Evolutionary conservation across 2,888 invertebrate species (phyloP), one percentile per base, ranked within the genome.

Genomic region (Meiosimyza platycephala): DNA sequence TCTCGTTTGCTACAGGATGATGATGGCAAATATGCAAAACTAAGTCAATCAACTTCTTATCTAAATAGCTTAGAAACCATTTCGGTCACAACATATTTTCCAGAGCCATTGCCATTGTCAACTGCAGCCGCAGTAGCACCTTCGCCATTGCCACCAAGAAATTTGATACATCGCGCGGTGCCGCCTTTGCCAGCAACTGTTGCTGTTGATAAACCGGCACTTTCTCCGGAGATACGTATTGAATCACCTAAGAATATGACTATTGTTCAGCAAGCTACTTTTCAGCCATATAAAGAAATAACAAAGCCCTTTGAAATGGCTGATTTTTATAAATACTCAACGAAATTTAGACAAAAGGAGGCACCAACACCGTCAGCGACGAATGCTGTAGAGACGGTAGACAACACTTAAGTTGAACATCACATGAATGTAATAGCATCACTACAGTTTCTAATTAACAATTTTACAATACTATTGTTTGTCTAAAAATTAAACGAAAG

Each of bases 221-320:
- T 74, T 3, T 64, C 83, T 6, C 82, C 83, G 28, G 90, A 79
- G 87, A 85, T 92, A 66, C 90, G 92, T 28, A 88, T 92, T 75
- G 94, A 94, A 80, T 93, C 94, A 7, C 94, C 95, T 0, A 93
- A 93, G 83, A 95, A 94, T 84, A 90, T 95, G 83, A 95, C 94
- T 1, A 90, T 96, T 0, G 94, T 96, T 50, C 94, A 95, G 82
- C 93, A 94, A 77, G 96, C 95, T 51, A 95, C 94, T 80, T 95
- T 94, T 88, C 95, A 95, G 85, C 96, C 96, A 0, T 96, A 95
- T 84, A 91, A 95, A 82, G 98, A 98, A 88, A 95, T 96, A 72
- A 95, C 95, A 0, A 98, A 98, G 85, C 98, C 98, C 4, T 98
- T 97, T 88, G 98, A 98, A 89, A 97, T 98, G 95, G 93, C 97